Base-by-base conservation (phyloP, 2,797 vertebrate genomes). In the Pangasius mekongensis region DNA sequence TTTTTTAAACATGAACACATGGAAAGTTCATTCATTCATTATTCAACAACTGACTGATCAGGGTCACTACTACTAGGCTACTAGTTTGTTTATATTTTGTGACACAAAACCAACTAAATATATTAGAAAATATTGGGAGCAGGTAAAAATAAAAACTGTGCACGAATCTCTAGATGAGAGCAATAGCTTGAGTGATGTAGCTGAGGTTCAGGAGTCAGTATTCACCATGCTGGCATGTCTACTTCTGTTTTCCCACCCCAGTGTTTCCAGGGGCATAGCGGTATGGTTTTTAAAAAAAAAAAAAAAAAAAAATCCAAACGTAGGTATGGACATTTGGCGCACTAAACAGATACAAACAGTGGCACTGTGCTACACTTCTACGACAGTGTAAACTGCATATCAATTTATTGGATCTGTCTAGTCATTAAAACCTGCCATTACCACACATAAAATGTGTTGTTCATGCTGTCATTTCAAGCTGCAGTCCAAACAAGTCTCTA, bases 331-430 rank as follows among this genome's bases (percentile, higher is more conserved):
- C 20, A 39, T 22, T 56, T 36, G 20, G 9, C 36, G 9, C 24
- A 80, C 52, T 64, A 16, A 47, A 43, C 11, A 64, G 36, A 10
- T 20, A 36, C 16, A 20, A 9, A 22, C 16, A 64, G 36, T 60
- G 22, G 24, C 33, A 43, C 1, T 58, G 30, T 24, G 18, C 24
- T 81, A 36, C 20, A 81, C 54, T 33, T 60, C 54, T 56, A 6
- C 5, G 30, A 58, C 49, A 6, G 20, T 39, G 9, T 36, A 36
- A 54, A 24, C 24, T 66, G 74, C 47, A 62, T 54, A 52, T 62
- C 39, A 73, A 87, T 73, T 47, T 47, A 83, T 33, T 74, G 80
- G 80, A 76, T 66, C 22, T 83, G 58, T 62, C 36, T 84, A n/a
- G 80, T 83, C 39, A 73, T 73, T 73, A 73, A 60, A 73, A 43